Evolutionary conservation across 2,888 invertebrate species (phyloP).

Genomic region (Quadroppia sp.): DNA sequence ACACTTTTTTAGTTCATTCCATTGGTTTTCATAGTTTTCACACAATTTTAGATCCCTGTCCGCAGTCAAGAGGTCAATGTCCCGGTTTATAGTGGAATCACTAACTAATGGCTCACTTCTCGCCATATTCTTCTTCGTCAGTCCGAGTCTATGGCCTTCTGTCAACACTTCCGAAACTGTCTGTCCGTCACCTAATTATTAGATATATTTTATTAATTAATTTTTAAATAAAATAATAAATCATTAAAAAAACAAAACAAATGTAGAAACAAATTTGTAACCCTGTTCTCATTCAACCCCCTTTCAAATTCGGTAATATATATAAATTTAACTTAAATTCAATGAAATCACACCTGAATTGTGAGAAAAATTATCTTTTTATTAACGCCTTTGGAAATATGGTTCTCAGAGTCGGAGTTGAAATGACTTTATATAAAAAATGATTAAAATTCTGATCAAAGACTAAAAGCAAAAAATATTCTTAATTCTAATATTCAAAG

Average conservation of each 20-base stretch:
- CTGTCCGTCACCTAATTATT: conserved; percentile 23
- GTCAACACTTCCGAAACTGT: neutral
- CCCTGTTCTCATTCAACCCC: too few species aligned
- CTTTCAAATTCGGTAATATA: too few species aligned
- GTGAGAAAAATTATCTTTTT: too few species aligned
- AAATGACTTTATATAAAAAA: too few species aligned
- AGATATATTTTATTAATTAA: neutral
- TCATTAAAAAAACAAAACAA: neutral
- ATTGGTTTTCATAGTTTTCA: conserved; percentile 12
- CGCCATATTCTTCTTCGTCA: neutral
- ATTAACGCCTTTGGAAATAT: too few species aligned
- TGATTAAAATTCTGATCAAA: too few species aligned
- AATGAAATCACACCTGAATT: too few species aligned
- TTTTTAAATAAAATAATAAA: neutral
- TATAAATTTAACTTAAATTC: too few species aligned
- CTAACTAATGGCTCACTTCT: neutral
- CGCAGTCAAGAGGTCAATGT: neutral
- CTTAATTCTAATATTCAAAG: too few species aligned
- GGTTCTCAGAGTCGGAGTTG: too few species aligned
- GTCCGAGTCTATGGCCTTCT: conserved; percentile 20
- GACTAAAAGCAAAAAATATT: too few species aligned
- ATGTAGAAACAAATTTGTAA: neutral
- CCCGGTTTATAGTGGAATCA: neutral
- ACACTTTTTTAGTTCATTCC: conserved; percentile 16
- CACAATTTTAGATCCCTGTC: neutral